These are phyloP conservation scores for Heliconius melpomene DNA, from an alignment of 1,140 invertebrate species.

Conservation along the genomic window DNA sequence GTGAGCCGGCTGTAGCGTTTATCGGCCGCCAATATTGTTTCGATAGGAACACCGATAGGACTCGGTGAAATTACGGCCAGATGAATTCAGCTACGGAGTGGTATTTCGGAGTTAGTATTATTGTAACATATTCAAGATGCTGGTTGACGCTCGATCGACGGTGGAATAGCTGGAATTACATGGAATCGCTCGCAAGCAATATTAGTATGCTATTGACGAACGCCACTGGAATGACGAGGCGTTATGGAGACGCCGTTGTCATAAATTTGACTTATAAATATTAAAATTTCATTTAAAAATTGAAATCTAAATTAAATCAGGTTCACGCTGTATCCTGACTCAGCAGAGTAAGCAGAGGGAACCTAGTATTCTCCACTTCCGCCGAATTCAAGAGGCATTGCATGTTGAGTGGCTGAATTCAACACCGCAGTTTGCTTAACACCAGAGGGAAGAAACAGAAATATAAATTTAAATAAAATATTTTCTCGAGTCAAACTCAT, in stretches of 20 bases:
- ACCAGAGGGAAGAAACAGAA: too few species aligned
- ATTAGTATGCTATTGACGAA: slow-evolving; percentile 74
- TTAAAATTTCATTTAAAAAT: not conserved
- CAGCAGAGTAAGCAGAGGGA: too few species aligned
- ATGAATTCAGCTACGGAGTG: slow-evolving; percentile 48
- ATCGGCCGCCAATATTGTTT: slow-evolving; percentile 43
- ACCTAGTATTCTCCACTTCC: too few species aligned
- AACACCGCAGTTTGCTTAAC: too few species aligned
- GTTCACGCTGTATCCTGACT: too few species aligned
- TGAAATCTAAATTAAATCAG: too few species aligned
- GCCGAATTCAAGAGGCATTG: too few species aligned
- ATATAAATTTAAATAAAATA: too few species aligned
- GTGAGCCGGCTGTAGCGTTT: slow-evolving; percentile 38
- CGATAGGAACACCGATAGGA: slow-evolving; percentile 38
- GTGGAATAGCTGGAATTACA: slow-evolving; percentile 71
- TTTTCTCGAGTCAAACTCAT: too few species aligned
- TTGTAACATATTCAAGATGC: slow-evolving; percentile 76
- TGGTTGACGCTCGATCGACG: slow-evolving; percentile 65
- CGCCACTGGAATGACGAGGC: slow-evolving; percentile 74
- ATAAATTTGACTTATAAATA: slow-evolving; percentile 60
- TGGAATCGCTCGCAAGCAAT: slow-evolving; percentile 67
- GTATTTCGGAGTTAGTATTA: slow-evolving; percentile 55
- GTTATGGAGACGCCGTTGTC: slow-evolving; percentile 60
- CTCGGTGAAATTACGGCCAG: slow-evolving; percentile 33
- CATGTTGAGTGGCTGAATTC: too few species aligned